Percentiles rank a stretch among this genome's conserved stretches.
Evolutionary conservation across 2,113 vertebrate genomes (phyloP).

Genomic region (Microcebus ravelobensis): DNA sequence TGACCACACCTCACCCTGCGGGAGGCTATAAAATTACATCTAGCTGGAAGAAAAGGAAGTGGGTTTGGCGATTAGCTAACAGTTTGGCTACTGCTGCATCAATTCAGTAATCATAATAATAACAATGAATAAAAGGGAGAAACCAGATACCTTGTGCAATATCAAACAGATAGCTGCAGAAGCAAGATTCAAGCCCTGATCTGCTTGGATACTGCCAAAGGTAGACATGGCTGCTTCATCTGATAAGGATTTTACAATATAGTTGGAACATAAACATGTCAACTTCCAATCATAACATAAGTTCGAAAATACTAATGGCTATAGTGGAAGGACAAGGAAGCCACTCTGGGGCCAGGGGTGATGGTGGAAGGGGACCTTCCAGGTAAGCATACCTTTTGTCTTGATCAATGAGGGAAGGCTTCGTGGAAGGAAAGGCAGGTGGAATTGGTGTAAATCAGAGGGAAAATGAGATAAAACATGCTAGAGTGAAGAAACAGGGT

Average conservation of each 20-base stretch:
- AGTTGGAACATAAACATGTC: background rate
- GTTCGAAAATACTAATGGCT: background rate
- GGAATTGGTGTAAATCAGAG: background rate
- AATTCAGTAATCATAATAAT: background rate
- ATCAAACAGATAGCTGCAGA: background rate
- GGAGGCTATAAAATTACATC: background rate
- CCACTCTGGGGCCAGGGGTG: fast-evolving
- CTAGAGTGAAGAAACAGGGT: background rate
- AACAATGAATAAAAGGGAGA: background rate
- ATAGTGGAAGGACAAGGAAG: background rate
- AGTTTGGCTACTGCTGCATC: background rate
- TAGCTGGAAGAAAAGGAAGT: background rate
- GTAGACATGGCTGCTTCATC: background rate
- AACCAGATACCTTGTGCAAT: background rate
- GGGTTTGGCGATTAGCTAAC: background rate
- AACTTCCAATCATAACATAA: background rate
- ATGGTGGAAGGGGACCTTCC: background rate
- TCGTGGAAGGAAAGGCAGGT: background rate
- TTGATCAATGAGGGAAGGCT: background rate
- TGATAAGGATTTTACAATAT: background rate
- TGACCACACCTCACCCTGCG: background rate
- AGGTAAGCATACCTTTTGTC: background rate
- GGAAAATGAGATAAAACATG: background rate
- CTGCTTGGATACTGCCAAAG: background rate
- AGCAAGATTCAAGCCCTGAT: background rate